Percentiles rank a stretch among this genome's conserved stretches.
Evolutionary conservation across 2,888 invertebrate genomes (phyloP).

Genomic region (Baccha elongata): DNA sequence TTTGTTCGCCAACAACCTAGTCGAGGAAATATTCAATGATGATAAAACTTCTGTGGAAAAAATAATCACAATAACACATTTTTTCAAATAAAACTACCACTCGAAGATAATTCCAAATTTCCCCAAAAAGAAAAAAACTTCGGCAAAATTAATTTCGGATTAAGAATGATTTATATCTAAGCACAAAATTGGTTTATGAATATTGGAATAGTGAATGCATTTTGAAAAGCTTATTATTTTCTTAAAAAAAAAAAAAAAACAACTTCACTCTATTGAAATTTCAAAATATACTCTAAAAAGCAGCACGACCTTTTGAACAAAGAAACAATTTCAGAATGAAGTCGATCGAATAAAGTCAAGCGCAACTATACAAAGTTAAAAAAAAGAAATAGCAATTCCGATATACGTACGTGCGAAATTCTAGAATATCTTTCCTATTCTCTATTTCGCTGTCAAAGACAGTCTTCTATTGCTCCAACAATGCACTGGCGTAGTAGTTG

Average conservation of each 20-base stretch:
- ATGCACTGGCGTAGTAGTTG: neutral
- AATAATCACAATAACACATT: no score
- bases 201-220: no score
- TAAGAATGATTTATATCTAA: no score
- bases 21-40: no score
- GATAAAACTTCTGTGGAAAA: no score
- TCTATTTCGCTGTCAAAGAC: conserved; percentile 37
- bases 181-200: no score
- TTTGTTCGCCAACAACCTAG: no score
- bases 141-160: no score
- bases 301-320: neutral
- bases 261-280: neutral
- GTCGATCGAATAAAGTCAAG: conserved; percentile 25
- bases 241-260: neutral
- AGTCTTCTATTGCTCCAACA: conserved; percentile 31
- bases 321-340: conserved; percentile 24
- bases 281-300: neutral
- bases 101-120: no score
- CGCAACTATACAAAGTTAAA: neutral
- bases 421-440: conserved; percentile 1
- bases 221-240: no score
- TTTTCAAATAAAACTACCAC: no score
- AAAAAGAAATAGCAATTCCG: conserved; percentile 8
- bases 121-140: no score
- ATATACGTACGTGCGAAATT: conserved; percentile 27